Evolutionary conservation across 2,113 vertebrate species (phyloP), one percentile per base, ranked within the genome.

Genomic region (Pelecanoides urinatrix): DNA sequence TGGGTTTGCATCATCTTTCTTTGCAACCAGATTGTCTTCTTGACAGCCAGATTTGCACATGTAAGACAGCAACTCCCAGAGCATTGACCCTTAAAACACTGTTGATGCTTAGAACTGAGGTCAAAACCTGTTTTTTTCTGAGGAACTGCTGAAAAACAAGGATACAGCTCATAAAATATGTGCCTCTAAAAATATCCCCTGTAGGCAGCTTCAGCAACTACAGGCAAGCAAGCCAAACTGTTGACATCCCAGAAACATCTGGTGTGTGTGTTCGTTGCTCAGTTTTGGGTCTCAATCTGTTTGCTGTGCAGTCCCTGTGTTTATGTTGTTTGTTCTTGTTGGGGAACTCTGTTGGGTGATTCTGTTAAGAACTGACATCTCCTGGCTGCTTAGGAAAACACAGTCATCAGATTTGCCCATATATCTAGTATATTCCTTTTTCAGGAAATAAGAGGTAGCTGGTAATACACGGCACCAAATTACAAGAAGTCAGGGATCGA

Each of bases 301-400:
- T 93, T 96, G 80, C 63, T 88, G 58, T 87, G 87, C 66, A 82
- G 90, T 71, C 90, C 84, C 7, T 88, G 87, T 96, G 92, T 95
- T 96, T 90, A n/a, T 12, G 49, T 58, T 93, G 66, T 70, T 90
- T 91, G 21, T 22, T 90, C 62, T 93, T 85, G 70, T 85, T 68
- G 87, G 61, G 70, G 92, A 90, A 82, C 66, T 85, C 90, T 16
- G 81, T 36, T 91, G 81, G 58, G 88, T 93, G 70, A 65, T 70
- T 84, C 90, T 93, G 93, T 53, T 65, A 38, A 90, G 92, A 96
- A 93, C 93, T 96, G 93, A 96, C 96, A 96, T 96, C 96, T 97
- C 94, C 96, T 96, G 94, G 90, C 85, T 96, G 92, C 66, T 95
- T 38, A 42, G 81, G 85, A 95, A 90, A 96, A 76, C 89, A 97